phyloP scores from a whole-genome alignment of 1,140 invertebrate genomes.

The Cepaea nemoralis region DNA sequence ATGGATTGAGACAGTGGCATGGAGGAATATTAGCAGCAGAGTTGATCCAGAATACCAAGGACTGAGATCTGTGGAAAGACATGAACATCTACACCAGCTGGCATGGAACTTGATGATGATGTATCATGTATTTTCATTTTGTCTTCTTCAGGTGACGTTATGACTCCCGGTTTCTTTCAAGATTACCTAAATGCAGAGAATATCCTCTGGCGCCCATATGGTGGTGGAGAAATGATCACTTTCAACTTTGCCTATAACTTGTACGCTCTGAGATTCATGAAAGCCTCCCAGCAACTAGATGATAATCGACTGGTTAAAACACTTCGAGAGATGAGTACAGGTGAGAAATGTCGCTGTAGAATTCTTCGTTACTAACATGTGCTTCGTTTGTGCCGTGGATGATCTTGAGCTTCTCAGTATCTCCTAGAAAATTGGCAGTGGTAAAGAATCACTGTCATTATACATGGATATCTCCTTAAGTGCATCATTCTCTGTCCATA shows the following conservation, averaged over 20 bases:
- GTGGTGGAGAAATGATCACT: conserved; percentile 93
- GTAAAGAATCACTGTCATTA: too few species aligned
- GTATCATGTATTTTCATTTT: not conserved
- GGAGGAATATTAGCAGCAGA: too few species aligned
- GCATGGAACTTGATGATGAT: too few species aligned
- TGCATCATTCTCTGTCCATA: too few species aligned
- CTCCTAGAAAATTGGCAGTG: too few species aligned
- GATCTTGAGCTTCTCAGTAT: too few species aligned
- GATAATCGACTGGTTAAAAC: conserved; percentile 80
- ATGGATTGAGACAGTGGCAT: too few species aligned
- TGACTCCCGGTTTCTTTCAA: conserved; percentile 86
- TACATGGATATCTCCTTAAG: too few species aligned
- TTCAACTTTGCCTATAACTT: conserved; percentile 95
- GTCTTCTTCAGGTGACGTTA: conserved; percentile 83
- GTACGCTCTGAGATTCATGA: conserved; percentile 91
- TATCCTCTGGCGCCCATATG: conserved; percentile 74
- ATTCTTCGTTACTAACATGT: not conserved
- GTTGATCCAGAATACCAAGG: too few species aligned
- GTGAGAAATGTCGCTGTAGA: conserved; percentile 60
- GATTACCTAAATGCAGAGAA: conserved; percentile 64
- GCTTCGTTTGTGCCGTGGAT: too few species aligned
- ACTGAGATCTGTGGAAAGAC: too few species aligned
- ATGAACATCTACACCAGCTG: too few species aligned
- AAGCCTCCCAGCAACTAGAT: conserved; percentile 85
- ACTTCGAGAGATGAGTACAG: conserved; percentile 88